Conservation (phyloP, 2,113 vertebrate genomes). For the Melanerpes aurifrons region DNA sequence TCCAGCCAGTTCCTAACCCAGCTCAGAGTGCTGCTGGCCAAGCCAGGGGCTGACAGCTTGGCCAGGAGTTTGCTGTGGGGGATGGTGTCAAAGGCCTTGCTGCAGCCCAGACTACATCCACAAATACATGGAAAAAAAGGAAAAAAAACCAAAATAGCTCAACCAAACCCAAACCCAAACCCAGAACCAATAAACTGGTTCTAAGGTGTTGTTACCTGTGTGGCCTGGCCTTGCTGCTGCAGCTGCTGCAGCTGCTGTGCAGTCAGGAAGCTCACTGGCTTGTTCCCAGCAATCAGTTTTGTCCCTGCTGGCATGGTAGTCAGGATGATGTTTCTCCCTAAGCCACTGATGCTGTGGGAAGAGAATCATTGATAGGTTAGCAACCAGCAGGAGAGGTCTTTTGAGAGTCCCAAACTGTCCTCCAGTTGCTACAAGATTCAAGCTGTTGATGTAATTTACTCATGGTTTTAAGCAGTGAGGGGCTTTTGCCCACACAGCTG, state of each 20-base stretch:
- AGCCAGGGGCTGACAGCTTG: no score
- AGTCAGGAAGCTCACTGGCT: constrained; percentile 96
- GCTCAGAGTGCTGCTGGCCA: no score
- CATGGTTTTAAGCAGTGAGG: background rate
- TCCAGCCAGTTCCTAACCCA: no score
- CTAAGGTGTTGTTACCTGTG: constrained; percentile 81
- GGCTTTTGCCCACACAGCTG: fast-evolving
- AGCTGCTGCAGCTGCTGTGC: constrained; percentile 97
- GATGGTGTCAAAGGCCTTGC: no score
- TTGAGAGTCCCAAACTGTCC: background rate
- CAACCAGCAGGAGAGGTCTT: background rate
- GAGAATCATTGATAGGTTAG: background rate
- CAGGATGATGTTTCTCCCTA: constrained; percentile 96
- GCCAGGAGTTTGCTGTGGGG: no score
- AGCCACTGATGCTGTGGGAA: constrained; percentile 84
- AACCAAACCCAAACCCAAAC: no score
- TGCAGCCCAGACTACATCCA: no score
- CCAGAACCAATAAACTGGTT: background rate
- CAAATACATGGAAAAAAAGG: background rate
- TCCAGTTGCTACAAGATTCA: background rate
- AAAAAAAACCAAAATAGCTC: background rate
- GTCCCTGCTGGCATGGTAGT: constrained; percentile 97
- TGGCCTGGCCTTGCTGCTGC: constrained; percentile 96
- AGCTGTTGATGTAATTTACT: background rate
- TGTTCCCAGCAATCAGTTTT: constrained; percentile 95